These are phyloP conservation scores for Tylochromis polylepis DNA, from an alignment of 2,113 vertebrate species.

Conservation along the genomic window DNA sequence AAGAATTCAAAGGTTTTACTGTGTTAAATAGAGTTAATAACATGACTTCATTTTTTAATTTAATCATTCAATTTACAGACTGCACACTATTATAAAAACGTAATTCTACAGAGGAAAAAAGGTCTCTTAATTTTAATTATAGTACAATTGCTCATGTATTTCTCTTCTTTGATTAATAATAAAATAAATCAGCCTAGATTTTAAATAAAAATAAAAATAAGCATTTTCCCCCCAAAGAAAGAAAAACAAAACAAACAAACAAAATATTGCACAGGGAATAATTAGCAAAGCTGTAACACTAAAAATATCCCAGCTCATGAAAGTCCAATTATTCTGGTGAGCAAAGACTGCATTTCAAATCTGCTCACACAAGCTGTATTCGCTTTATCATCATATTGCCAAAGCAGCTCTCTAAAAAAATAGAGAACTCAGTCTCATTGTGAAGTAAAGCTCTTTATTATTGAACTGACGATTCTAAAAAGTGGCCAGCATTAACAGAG, in stretches of 20 bases:
- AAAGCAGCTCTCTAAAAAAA: neutral
- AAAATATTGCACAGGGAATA: neutral
- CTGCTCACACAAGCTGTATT: neutral
- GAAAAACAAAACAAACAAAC: neutral
- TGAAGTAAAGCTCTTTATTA: neutral
- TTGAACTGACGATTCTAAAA: neutral
- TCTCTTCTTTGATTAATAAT: neutral
- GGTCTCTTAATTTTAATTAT: neutral
- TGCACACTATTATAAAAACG: neutral
- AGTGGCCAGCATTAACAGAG: neutral
- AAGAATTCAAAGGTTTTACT: neutral
- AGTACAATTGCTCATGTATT: neutral
- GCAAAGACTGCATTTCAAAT: neutral
- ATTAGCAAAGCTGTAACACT: neutral
- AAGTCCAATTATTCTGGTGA: neutral
- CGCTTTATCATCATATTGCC: neutral
- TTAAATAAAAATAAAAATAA: neutral
- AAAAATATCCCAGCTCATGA: neutral
- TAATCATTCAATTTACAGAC: neutral
- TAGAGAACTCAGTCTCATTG: neutral
- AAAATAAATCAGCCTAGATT: neutral
- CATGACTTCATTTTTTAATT: neutral
- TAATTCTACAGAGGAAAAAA: neutral
- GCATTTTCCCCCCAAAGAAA: neutral
- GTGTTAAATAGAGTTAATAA: neutral